These are phyloP conservation scores for Coronaproctus castanopsis DNA, from an alignment of 2,888 invertebrate species.

Conservation along the genomic window DNA sequence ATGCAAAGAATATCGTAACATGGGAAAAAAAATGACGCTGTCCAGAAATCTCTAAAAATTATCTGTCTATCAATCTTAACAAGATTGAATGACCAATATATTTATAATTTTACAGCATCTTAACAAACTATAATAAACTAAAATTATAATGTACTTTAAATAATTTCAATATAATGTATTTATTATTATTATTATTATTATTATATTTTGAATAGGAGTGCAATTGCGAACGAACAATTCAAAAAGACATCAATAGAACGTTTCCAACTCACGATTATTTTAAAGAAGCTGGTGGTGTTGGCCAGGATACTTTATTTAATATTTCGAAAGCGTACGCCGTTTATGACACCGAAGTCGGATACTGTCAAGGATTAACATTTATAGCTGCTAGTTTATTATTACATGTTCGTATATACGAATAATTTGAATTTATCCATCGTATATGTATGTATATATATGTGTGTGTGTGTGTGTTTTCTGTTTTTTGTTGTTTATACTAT, in stretches of 20 bases:
- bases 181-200: no score
- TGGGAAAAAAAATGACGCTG: no score
- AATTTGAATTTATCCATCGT: slow-evolving; percentile 3
- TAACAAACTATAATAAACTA: no score
- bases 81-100: no score
- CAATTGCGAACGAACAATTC: slow-evolving; percentile 81
- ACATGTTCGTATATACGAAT: slow-evolving; percentile 72
- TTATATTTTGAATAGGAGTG: slow-evolving; percentile 84
- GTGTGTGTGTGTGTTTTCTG: no score
- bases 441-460: no score
- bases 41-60: no score
- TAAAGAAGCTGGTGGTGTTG: slow-evolving; percentile 80
- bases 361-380: slow-evolving; percentile 97
- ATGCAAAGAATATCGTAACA: no score
- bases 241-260: slow-evolving; percentile 89
- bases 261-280: slow-evolving; percentile 98
- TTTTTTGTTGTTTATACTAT: neutral
- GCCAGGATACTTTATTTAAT: slow-evolving; percentile 87
- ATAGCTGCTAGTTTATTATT: slow-evolving; percentile 84
- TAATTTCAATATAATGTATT: no score
- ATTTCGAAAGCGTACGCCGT: slow-evolving; percentile 95
- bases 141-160: no score
- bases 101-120: no score
- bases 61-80: no score
- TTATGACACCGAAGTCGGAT: slow-evolving; percentile 91